Conservation (phyloP, 2,888 invertebrate species). For the Mechanitis messenoides region DNA sequence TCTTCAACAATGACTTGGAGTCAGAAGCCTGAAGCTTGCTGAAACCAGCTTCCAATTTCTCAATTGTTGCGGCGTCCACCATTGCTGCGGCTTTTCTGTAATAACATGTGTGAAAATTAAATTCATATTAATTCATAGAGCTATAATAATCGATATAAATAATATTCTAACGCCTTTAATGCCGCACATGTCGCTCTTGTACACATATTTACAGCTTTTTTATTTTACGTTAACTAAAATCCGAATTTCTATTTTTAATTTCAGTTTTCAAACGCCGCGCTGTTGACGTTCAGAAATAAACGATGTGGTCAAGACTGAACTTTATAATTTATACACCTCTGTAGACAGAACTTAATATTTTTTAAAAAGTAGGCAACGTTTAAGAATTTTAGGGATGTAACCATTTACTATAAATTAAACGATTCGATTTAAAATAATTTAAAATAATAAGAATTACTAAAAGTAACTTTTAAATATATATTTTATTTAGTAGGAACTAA, state of each 20-base stretch:
- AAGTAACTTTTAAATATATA: too few relatives aligned
- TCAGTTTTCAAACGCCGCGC: neutral
- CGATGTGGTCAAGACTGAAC: constrained; percentile 8
- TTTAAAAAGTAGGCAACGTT: constrained; percentile 10
- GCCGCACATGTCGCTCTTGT: constrained; percentile 70
- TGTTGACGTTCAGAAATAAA: constrained; percentile 27
- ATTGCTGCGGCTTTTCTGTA: constrained; percentile 85
- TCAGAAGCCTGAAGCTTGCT: constrained; percentile 91
- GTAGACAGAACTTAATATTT: too few relatives aligned
- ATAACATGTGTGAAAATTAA: constrained; percentile 33
- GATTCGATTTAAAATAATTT: constrained; percentile 33
- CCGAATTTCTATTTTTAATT: neutral
- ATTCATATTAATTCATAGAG: neutral
- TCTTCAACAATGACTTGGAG: constrained; percentile 97
- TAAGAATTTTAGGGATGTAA: constrained; percentile 53
- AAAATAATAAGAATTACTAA: neutral
- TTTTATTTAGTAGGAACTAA: too few relatives aligned
- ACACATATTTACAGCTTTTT: constrained; percentile 48
- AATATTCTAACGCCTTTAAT: constrained; percentile 65
- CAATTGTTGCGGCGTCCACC: constrained; percentile 94
- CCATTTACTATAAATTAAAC: constrained; percentile 40
- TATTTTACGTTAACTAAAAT: constrained; percentile 19
- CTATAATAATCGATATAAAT: constrained; percentile 26
- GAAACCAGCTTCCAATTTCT: constrained; percentile 94
- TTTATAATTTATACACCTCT: neutral